Base-by-base conservation (phyloP, 2,888 invertebrate species). In the Caenorhabditis macrosperma region DNA sequence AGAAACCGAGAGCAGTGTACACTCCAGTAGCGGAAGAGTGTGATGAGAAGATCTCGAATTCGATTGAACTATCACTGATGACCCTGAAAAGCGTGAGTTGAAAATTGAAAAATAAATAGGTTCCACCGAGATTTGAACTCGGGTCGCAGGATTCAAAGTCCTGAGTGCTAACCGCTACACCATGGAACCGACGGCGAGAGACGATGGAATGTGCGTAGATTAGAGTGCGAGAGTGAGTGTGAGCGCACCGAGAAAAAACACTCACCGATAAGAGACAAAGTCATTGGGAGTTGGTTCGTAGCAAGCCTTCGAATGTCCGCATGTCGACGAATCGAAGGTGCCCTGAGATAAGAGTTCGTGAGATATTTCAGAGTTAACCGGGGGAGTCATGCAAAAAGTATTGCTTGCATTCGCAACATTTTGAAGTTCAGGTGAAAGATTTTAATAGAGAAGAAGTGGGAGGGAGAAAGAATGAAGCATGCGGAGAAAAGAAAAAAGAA, bases 81-180 rank as follows among this genome's bases (percentile, higher is more conserved):
- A 80, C 52, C 17, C 75, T 76, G 76, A 50, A 80, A 61, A 46
- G 41, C 24, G 0, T 12, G 20, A 38, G 28, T 10, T n/a, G 17
- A 57, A 41, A 55, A 64, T 52, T 35, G 24, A 4, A 33, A 33
- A 59, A 68, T 26, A 41, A 38, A 57, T 68, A 57, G 57, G 33
- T 68, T 68, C 50, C 63, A 74, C 64, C 72, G 72, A 72, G 64
- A 72, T 82, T 83, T 74, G 82, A 83, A 83, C 83, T 82, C 82
- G 78, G 69, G 80, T 82, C 82, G 82, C 82, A 80, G 83, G 85
- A 82, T 82, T 80, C 80, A 82, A 41, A 38, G 59, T 38, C 85
- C 82, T 80, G 78, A 76, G 82, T 83, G 81, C 78, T 85, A 82
- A 83, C 83, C 82, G 66, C 81, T 84, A 83, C 84, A 82, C 82